Conservation (phyloP, 2,113 vertebrate genomes). For the Aythya baeri region DNA sequence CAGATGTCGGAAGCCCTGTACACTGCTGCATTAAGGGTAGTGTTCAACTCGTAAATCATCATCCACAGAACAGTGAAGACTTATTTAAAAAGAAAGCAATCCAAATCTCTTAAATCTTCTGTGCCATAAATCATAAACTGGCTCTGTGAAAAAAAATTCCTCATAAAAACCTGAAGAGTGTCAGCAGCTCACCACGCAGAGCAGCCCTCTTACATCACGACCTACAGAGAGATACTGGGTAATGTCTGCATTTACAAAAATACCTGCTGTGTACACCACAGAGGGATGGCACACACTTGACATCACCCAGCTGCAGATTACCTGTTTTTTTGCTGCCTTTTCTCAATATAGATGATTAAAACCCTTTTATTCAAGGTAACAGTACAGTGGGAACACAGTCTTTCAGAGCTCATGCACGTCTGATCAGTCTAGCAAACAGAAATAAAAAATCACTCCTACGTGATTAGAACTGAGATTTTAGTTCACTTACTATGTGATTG, state of each 20-base stretch:
- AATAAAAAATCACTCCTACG: not conserved
- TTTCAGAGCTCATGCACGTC: not conserved
- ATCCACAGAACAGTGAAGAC: not conserved
- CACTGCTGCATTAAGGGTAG: not conserved
- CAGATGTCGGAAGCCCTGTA: not conserved
- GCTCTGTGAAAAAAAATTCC: not conserved
- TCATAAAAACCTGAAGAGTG: not conserved
- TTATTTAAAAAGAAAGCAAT: not conserved
- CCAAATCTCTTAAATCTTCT: not conserved
- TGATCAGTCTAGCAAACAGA: not conserved
- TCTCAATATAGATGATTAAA: not conserved
- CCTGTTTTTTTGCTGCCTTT: not conserved
- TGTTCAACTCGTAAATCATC: not conserved
- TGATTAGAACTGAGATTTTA: not conserved
- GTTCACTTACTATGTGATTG: not conserved
- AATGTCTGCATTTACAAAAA: not conserved
- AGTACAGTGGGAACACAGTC: not conserved
- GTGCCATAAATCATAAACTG: not conserved
- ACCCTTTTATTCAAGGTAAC: not conserved
- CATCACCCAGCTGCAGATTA: not conserved
- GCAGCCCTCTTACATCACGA: rapidly evolving
- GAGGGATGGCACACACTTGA: not conserved
- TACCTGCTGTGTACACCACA: not conserved
- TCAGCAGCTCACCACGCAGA: not conserved
- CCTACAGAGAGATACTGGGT: not conserved